Conservation (phyloP, 2,888 invertebrate species). For the Scaptomyza reducta region DNA sequence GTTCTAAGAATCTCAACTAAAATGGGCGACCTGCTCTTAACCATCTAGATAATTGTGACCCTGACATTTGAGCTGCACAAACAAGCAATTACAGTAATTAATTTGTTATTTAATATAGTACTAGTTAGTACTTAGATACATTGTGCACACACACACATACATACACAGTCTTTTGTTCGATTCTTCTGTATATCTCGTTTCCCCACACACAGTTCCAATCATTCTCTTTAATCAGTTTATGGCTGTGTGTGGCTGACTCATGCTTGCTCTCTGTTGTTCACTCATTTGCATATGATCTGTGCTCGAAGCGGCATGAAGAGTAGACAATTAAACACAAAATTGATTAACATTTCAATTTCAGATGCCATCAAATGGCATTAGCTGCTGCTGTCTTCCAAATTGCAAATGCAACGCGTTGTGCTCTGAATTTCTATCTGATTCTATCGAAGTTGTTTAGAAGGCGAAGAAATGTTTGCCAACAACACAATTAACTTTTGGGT, state of each 20-base stretch:
- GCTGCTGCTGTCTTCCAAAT: conserved; percentile 3
- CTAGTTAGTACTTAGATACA: not conserved
- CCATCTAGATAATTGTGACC: conserved; percentile 31
- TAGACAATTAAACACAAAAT: conserved; percentile 53
- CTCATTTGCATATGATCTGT: conserved; percentile 60
- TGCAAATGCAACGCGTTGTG: not conserved
- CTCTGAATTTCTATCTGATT: not conserved
- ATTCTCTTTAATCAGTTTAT: conserved; percentile 7
- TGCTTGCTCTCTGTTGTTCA: conserved; percentile 12
- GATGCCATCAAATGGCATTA: conserved; percentile 39
- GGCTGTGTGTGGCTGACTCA: conserved; percentile 35
- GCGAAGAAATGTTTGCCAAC: not conserved
- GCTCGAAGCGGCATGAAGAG: conserved; percentile 35
- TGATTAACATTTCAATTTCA: conserved; percentile 48
- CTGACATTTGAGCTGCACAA: conserved; percentile 56
- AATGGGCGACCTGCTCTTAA: conserved; percentile 10
- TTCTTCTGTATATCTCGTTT: not conserved
- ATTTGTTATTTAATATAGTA: conserved; percentile 54
- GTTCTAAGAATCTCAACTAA: not conserved
- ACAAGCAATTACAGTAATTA: conserved; percentile 32
- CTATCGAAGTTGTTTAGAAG: not conserved
- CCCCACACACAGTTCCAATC: not conserved
- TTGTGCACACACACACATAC: not conserved
- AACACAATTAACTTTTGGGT: not conserved
- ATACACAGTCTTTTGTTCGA: too few relatives aligned